Evolutionary conservation across 2,113 vertebrate genomes (phyloP).

Genomic region (Vidua macroura): DNA sequence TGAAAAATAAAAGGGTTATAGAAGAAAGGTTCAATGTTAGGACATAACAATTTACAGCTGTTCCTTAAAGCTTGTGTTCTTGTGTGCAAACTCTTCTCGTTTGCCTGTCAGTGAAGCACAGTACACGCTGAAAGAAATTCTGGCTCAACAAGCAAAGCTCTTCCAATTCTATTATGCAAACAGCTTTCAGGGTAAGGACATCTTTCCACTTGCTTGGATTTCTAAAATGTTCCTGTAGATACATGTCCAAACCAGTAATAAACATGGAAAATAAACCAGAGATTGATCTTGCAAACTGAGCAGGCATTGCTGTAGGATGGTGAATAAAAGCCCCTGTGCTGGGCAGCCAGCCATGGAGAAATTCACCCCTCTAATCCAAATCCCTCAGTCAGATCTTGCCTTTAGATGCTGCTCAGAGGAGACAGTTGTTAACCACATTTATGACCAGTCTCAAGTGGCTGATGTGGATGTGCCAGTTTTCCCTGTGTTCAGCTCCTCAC

Average conservation of each 20-base stretch:
- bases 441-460: background rate
- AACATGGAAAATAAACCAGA: background rate
- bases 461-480: background rate
- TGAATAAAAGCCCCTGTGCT: background rate
- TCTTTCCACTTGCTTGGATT: background rate
- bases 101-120: background rate
- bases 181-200: background rate
- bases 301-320: background rate
- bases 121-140: background rate
- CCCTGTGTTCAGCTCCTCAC: background rate
- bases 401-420: background rate
- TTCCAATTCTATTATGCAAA: background rate
- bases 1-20: background rate
- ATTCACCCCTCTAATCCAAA: background rate
- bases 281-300: background rate
- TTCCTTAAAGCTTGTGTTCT: background rate
- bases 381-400: background rate
- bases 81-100: background rate
- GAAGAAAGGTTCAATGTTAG: background rate
- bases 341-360: background rate
- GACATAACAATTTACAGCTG: background rate
- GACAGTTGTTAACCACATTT: background rate
- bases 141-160: background rate
- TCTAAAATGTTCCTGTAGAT: background rate
- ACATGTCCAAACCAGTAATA: background rate